A percentile compares a stretch with the other conserved stretches of the same genome.
Conservation (phyloP, 2,113 vertebrate species). For the Puma concolor region DNA sequence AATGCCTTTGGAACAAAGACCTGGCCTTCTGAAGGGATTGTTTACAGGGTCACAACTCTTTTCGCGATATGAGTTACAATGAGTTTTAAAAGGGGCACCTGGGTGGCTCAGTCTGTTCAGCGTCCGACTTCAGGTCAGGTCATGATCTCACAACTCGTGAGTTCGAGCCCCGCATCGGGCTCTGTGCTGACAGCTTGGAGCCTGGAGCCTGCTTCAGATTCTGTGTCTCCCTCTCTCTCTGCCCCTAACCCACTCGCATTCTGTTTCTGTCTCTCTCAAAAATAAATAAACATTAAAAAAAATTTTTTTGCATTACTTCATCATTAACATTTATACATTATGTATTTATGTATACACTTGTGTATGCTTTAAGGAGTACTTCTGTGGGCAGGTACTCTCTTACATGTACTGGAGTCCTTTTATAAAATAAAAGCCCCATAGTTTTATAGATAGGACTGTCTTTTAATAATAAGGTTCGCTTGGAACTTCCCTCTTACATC, state of each 20-base stretch:
- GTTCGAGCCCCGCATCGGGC: no score
- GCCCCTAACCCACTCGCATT: no score
- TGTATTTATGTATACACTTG: not conserved
- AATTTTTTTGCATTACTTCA: not conserved
- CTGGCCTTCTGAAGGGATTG: not conserved
- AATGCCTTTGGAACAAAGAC: not conserved
- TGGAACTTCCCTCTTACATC: not conserved
- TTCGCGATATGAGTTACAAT: not conserved
- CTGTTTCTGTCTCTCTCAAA: no score
- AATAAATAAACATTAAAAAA: no score
- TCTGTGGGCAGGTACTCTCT: not conserved
- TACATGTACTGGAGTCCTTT: not conserved
- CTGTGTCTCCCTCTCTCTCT: no score
- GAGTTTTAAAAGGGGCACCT: not conserved
- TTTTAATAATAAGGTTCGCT: conserved; percentile 8
- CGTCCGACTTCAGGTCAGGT: no score
- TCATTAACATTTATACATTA: not conserved
- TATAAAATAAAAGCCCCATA: not conserved
- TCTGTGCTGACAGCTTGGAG: no score
- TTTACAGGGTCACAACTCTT: not conserved
- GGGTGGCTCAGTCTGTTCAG: no score
- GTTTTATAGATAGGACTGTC: not conserved
- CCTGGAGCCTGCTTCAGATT: no score
- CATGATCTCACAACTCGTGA: no score
- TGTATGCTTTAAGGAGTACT: not conserved